Evolutionary conservation across 2,888 invertebrate genomes (phyloP), one percentile per base, ranked within the genome.

Genomic region (Drosophila helvetica): DNA sequence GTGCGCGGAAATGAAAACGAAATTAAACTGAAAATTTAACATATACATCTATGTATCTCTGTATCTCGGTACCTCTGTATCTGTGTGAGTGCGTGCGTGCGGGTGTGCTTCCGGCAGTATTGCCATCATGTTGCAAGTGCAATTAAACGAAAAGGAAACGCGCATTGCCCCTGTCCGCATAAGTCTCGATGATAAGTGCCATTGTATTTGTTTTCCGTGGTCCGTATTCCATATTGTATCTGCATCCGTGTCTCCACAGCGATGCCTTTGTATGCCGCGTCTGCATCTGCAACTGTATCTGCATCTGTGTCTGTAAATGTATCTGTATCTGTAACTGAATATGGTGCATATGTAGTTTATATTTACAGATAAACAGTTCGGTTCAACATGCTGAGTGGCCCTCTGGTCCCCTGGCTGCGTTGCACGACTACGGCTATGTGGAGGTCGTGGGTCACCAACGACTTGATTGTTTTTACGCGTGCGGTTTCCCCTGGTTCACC

Each of bases 1-100:
- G 59, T 57, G 54, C 75, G 75, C 86, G 86, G 86, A 88, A 88
- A 79, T 88, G 77, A 79, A 83, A 83, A 74, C 72, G 68, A 88
- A 88, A 88, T 83, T 88, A 82, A 88, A 82, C 62, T 75, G 83
- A 82, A 78, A 82, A 77, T 79, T 75, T 54, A 63, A 57, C 64
- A 43, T 45, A 70, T 22, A 61, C 42, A 60, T 6, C 15, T 15
- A 5, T 4, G 12, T 38, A 38, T 38, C 38, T 38, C 15, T 2
- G n/a, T 62, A 55, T 33, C 42, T 54, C n/a, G n/a, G 12, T 38
- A 38, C n/a, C 38, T 38, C 15, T 2, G n/a, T 62, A 55, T 33
- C 42, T 54, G 42, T 42, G 55, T 67, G 55, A 19, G 18, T 42
- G 43, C 17, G 12, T 25, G 25, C 25, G 51, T 33, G 30, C 3